Conservation (phyloP, 1,140 invertebrate genomes). For the Drosophila pectinifera region DNA sequence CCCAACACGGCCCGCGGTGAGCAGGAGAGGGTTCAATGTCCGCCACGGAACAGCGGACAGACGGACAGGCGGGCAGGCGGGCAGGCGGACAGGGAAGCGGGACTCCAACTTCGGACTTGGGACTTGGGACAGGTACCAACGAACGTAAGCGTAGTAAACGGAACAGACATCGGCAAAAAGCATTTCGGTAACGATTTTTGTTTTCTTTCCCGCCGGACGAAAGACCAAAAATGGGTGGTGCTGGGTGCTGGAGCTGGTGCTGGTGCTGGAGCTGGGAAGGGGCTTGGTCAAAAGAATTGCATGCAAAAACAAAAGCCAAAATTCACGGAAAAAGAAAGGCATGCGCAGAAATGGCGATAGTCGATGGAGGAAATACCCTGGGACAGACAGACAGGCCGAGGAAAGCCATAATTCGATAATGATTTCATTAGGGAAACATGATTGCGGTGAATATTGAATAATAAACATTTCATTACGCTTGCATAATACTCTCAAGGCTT, state of each 20-base stretch:
- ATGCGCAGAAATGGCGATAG: background rate
- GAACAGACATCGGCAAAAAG: slow-evolving; percentile 33
- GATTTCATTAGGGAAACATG: slow-evolving; percentile 19
- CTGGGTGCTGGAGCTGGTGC: slow-evolving; percentile 37
- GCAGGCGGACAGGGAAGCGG: slow-evolving; percentile 24
- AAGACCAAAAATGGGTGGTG: slow-evolving; percentile 40
- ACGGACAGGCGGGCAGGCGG: slow-evolving; percentile 13
- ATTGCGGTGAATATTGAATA: slow-evolving; percentile 31
- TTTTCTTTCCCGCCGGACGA: slow-evolving; percentile 26
- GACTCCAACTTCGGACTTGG: background rate
- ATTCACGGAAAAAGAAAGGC: slow-evolving; percentile 42
- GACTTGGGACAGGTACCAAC: slow-evolving; percentile 28
- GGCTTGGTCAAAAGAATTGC: slow-evolving; percentile 59
- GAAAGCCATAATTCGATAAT: slow-evolving; percentile 29
- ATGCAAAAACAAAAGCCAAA: slow-evolving; percentile 48
- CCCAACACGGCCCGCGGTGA: slow-evolving; percentile 19
- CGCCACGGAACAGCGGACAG: slow-evolving; percentile 23
- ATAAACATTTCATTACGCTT: slow-evolving; percentile 31
- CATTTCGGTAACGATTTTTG: slow-evolving; percentile 52
- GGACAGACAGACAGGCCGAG: background rate
- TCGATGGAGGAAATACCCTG: slow-evolving; percentile 37
- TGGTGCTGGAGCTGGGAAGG: slow-evolving; percentile 27
- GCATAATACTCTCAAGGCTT: slow-evolving; percentile 10
- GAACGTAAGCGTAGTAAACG: slow-evolving; percentile 35
- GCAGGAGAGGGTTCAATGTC: slow-evolving; percentile 43